Evolutionary conservation across 2,113 vertebrate species (phyloP), one percentile per base, ranked within the genome.

Genomic region (Hypomesus transpacificus): DNA sequence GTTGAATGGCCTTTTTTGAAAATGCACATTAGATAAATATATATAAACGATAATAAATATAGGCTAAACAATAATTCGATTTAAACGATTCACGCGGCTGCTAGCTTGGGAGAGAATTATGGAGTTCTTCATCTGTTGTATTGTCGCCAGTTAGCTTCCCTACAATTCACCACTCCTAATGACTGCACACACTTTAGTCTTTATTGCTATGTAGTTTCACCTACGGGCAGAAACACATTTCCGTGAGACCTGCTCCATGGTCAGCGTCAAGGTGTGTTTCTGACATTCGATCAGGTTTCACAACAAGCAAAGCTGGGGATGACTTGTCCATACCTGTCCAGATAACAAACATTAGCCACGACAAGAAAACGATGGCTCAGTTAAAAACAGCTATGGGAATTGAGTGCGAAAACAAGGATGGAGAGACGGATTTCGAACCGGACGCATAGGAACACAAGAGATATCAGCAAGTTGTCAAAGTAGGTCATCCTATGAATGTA

Each of bases 241-340:
- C 66, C 51, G 68, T 31, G 52, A 77, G 60, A 26, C 66, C 52
- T 53, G 16, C 63, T 69, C 20, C 71, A 52, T 78, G 85, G 90
- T 89, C 89, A 90, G 66, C 78, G 81, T 22, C 71, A 66, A 66
- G 80, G 74, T 71, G 69, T 73, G 78, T 74, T 82, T 75, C 85
- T 79, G 74, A 71, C 77, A 39, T 39, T 17, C 5, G 75, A 87
- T 91, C 87, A 77, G 31, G 28, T 91, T 91, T 90, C 86, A 90
- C 90, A 91, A 92, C 86, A 84, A 86, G 80, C 71, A 75, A 60
- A 74, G 71, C 31, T 13, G 58, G 56, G 66, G 60, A 60, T 22
- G 73, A 74, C 90, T 83, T 90, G 90, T 88, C 83, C 79, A 75
- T 86, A 85, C 91, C 81, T 89, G 90, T 90, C 84, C 81, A 71